Base-by-base conservation (phyloP, 2,888 invertebrate species). In the Flexamia atlantica region DNA sequence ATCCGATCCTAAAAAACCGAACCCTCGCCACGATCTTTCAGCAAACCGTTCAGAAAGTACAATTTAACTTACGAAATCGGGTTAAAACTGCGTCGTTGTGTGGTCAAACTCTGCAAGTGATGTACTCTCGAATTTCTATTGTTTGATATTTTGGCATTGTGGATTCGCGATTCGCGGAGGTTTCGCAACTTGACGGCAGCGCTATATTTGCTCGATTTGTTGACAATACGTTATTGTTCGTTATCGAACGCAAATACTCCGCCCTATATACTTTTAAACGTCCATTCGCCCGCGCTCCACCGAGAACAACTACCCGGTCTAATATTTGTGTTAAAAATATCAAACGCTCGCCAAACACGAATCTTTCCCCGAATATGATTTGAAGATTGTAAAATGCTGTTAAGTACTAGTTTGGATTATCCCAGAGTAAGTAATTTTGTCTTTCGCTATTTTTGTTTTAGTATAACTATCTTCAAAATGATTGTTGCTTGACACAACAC, bases 201-300 rank as follows among this genome's bases (percentile, higher is more conserved):
- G 64, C 28, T 28, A 28, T 64, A 28, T 64, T 64, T 64, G 30
- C 64, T 28, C 28, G 2, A 28, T 64, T 28, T 64, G 64, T 64
- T 64, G 64, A 64, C 57, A 57, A 57, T 57, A 57, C 57, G 57
- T 14, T 57, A 57, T 57, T 57, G 57, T 57, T 57, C 57, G 64
- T 64, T 64, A 64, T 64, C 64, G 30, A 64, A 28, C 30, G 64
- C 30, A 28, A 64, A 28, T 64, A 28, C 30, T 28, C 28, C 64
- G 14, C 30, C n/a, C n/a, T n/a, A n/a, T 12, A 30, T 64, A 64
- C 64, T 64, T 53, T 10, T 23, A 53, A 46, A 36, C 36, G 36
- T 36, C 36, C 36, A 36, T 46, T 57, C 57, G 23, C 57, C 57
- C 23, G 9, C 57, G 57, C 40, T 70, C 70, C 4, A 36, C 36